Evolutionary conservation across 2,113 vertebrate genomes (phyloP), one percentile per base, ranked within the genome.

Genomic region (Lathamus discolor): DNA sequence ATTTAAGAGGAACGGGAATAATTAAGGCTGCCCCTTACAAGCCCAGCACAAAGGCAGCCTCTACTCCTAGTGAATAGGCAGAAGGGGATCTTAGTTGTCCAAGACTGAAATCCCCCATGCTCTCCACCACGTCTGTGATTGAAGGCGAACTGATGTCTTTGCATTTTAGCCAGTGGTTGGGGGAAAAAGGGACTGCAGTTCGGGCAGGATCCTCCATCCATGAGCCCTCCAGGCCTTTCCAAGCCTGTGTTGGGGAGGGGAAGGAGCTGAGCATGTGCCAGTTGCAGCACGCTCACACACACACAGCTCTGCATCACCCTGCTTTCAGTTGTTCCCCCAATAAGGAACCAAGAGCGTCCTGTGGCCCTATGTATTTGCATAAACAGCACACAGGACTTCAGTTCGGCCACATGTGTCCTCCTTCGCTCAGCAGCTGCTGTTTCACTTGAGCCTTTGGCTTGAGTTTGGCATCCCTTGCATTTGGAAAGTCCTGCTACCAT

Each of bases 1-100:
- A 97, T 97, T 97, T 96, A 96, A 97, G 96, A 96, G 95, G 83
- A 94, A 92, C 8, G 17, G 80, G 95, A 96, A 91, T 96, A 96
- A 97, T 95, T 96, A 94, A 88, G 81, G 69, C 91, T 92, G 91
- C 70, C 93, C 96, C 96, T 96, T 92, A 84, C 73, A 93, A 95
- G 86, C 84, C 90, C 80, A 37, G 73, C 83, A 97, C 96, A 97
- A 97, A 96, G 95, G 52, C 77, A 76, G 95, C 66, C 92, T 69
- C 54, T 92, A 52, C 66, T 83, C 69, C 41, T 62, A 79, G 69
- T 93, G 95, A 96, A 92, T 85, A 94, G 77, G 88, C 95, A 96
- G 91, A 96, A 95, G 73, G 33, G n/a, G 86, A 89, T 89, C 86
- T 94, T 84, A 88, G 80, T 57, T 91, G 77, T 91, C 90, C 77